Evolutionary conservation across 2,888 invertebrate species (phyloP), one percentile per base, ranked within the genome.

Genomic region (Chymomyza caudatula): DNA sequence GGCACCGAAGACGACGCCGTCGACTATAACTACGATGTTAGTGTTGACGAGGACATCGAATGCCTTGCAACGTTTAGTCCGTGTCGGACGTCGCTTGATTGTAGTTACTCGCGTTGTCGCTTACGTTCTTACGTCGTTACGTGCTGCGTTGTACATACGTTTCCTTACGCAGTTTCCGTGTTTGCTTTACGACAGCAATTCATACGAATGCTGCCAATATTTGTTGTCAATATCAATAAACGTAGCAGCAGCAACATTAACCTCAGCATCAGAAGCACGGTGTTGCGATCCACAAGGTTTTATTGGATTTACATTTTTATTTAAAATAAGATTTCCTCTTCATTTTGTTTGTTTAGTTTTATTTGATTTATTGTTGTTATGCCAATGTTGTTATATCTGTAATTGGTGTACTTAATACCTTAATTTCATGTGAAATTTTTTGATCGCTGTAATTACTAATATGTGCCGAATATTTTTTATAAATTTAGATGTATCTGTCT

Each of bases 311-410:
- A 3, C n/a, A 44, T 4, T 44, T 44, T 44, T 51, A 51, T 49
- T 15, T 49, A 49, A 49, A 17, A 17, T 15, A n/a, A 13, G 43
- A 43, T 49, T 1, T 49, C 49, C 17, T n/a, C 8, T 3, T 49
- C 1, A 17, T 49, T 73, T 85, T 81, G 69, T 81, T 85, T 85
- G 84, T 86, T 83, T 81, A 84, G 5, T 84, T 86, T 84, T 84
- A 71, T 74, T 74, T 67, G 63, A 58, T 60, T 70, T 69, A 54
- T 59, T 71, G 47, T 22, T 63, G 42, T 71, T 65, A 64, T 29
- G 51, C 67, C 68, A 62, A 69, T 80, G 71, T 81, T 76, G 71
- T 73, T 67, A 58, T 29, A 20, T 58, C 69, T 77, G 75, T 81
- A 78, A 81, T 86, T 86, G 86, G 78, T 80, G 79, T 85, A 67